Conservation (phyloP, 2,113 vertebrate species). For the Tricholaema leucomelas region DNA sequence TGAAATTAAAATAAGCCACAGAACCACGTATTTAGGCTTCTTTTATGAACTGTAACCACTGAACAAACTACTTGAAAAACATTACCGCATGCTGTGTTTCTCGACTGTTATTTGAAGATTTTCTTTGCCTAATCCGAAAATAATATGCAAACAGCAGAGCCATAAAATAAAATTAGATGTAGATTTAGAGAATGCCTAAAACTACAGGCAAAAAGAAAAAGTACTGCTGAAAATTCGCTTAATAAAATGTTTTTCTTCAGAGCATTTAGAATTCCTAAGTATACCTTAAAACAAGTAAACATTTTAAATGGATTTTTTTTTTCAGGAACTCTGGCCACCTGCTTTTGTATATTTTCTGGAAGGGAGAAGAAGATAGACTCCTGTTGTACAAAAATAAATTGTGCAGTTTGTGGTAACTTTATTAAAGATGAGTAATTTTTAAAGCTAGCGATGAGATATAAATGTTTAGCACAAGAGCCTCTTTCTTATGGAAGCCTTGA, state of each 20-base stretch:
- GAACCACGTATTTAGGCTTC: constrained; percentile 3
- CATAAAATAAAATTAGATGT: not conserved
- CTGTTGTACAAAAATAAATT: constrained; percentile 68
- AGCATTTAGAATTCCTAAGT: constrained; percentile 50
- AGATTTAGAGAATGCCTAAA: not conserved
- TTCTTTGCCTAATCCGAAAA: not conserved
- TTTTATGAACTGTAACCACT: constrained; percentile 8
- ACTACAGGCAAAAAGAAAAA: not conserved
- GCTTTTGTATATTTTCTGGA: constrained; percentile 73
- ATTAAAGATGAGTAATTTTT: constrained; percentile 68
- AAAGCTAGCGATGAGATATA: constrained; percentile 55
- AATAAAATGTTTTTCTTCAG: not conserved
- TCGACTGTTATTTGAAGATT: not conserved
- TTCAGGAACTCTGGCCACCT: constrained; percentile 72
- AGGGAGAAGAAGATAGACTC: constrained; percentile 46
- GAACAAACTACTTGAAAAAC: constrained; percentile 10
- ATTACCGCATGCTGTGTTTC: not conserved
- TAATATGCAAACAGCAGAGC: not conserved
- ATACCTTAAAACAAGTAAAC: constrained; percentile 70
- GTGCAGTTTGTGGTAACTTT: constrained; percentile 61
- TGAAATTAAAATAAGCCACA: constrained; percentile 27
- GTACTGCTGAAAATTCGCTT: not conserved
- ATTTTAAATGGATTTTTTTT: constrained; percentile 56
- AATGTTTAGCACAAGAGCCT: constrained; percentile 56
- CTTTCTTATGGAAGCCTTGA: constrained; percentile 42